Base-by-base conservation (phyloP, 2,797 vertebrate species). In the Benthosema pterotum region DNA sequence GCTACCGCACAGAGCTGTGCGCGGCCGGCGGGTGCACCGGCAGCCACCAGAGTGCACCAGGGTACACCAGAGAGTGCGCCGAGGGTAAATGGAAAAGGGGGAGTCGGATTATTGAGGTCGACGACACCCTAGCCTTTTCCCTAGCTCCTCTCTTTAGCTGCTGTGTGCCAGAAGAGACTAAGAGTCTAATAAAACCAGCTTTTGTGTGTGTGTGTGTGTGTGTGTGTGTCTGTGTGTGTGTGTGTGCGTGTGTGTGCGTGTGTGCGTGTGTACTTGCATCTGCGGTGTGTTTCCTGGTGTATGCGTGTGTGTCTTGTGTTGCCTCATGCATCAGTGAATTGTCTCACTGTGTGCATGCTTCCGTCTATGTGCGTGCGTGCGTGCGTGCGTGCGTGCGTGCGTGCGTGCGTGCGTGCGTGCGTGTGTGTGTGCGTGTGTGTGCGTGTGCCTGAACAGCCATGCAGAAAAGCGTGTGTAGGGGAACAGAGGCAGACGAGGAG, bases 1-100 rank as follows among this genome's bases (percentile, higher is more conserved):
- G 78, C 45, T 46, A 53, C 65, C 75, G 75, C 63, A 67, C 45
- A n/a, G 70, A 48, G 76, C 57, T 6, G 57, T 87, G 75, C 66
- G 77, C 45, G 59, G 47, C 22, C 22, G 5, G 22, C 22, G 22
- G 32, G 32, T 38, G 32, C 32, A 25, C 8, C 9, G 3, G 22
- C 22, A 32, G 28, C 5, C 28, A 32, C 22, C 3, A 3, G 22
- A 5, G 22, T 32, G 76, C 57, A 5, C 56, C 59, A 5, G 71
- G 79, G 88, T 89, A n/a, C n/a, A n/a, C n/a, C n/a, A n/a, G 77
- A 67, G 84, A 87, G 75, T 67, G 77, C 45, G 60, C 47, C 47
- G 67, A 71, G 63, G 60, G 50, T 49, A 53, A 59, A 69, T 63
- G 57, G 68, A 75, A 75, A 57, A 72, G 65, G 42, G 55, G 43